Conservation (phyloP, 2,888 invertebrate species). For the Geophilus truncorum region DNA sequence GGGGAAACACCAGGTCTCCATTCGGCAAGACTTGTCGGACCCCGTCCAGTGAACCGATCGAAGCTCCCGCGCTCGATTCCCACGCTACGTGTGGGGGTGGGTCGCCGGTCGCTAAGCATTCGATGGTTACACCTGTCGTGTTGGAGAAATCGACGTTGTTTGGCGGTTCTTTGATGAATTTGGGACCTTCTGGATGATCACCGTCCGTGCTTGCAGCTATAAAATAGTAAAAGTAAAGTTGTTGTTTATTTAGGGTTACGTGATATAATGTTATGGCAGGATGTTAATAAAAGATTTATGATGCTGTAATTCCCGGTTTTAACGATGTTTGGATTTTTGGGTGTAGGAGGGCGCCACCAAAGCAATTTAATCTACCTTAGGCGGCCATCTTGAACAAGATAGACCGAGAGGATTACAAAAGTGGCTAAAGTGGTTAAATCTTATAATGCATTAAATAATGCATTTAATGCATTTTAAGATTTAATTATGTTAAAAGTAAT, state of each 20-base stretch:
- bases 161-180: slow-evolving; percentile 31
- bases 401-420: no score
- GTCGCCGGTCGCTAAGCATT: slow-evolving; percentile 5
- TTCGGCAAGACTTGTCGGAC: slow-evolving; percentile 18
- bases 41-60: background rate
- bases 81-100: slow-evolving; percentile 14
- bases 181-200: slow-evolving; percentile 25
- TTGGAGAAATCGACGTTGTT: slow-evolving; percentile 31
- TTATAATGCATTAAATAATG: no score
- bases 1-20: slow-evolving; percentile 28
- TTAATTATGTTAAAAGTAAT: no score
- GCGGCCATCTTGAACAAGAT: no score
- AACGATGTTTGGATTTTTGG: no score
- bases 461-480: no score
- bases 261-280: no score
- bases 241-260: background rate
- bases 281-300: no score
- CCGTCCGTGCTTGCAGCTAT: background rate
- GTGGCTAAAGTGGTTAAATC: no score
- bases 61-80: background rate
- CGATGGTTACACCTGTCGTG: slow-evolving; percentile 29
- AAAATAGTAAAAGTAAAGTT: background rate
- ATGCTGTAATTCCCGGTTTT: no score
- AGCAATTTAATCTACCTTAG: no score
- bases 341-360: no score